Evolutionary conservation across 2,888 invertebrate genomes (phyloP).

Genomic region (Monopis laevigella): DNA sequence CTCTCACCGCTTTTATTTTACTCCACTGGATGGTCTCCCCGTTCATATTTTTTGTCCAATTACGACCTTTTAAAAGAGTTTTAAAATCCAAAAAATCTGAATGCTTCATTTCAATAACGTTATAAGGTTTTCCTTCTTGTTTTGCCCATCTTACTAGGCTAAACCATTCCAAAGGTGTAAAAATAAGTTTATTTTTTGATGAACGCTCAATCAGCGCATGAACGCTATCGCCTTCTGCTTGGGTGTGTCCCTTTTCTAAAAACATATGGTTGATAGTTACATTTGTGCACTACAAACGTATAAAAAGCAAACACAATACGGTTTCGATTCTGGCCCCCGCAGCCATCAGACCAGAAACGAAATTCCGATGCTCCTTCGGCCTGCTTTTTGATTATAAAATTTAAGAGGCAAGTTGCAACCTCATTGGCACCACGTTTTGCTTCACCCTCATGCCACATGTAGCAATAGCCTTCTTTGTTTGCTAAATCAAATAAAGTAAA

Average conservation of each 20-base stretch:
- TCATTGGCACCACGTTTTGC: constrained; percentile 21
- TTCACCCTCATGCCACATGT: constrained; percentile 21
- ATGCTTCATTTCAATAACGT: too few species aligned
- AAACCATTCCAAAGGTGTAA: too few species aligned
- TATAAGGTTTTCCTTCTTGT: too few species aligned
- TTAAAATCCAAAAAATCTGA: too few species aligned
- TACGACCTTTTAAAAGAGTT: too few species aligned
- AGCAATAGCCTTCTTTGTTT: constrained; percentile 17
- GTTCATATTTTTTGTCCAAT: too few species aligned
- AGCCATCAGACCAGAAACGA: constrained; percentile 26
- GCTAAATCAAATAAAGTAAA: constrained; percentile 19
- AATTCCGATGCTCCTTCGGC: constrained; percentile 20
- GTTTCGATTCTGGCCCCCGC: constrained; percentile 24
- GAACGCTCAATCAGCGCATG: too few species aligned
- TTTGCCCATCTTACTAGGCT: too few species aligned
- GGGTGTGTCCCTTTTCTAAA: constrained; percentile 25
- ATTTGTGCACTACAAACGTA: constrained; percentile 19
- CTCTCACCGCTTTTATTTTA: too few species aligned
- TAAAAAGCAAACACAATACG: constrained; percentile 23
- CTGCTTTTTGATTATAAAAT: constrained; percentile 15
- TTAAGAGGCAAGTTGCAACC: constrained; percentile 18
- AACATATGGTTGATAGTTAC: constrained; percentile 23
- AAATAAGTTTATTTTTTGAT: too few species aligned
- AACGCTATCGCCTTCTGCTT: constrained; percentile 25
- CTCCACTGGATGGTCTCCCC: too few species aligned